These are phyloP conservation scores for Drosophila orena DNA, from an alignment of 1,140 invertebrate genomes.

Conservation along the genomic window DNA sequence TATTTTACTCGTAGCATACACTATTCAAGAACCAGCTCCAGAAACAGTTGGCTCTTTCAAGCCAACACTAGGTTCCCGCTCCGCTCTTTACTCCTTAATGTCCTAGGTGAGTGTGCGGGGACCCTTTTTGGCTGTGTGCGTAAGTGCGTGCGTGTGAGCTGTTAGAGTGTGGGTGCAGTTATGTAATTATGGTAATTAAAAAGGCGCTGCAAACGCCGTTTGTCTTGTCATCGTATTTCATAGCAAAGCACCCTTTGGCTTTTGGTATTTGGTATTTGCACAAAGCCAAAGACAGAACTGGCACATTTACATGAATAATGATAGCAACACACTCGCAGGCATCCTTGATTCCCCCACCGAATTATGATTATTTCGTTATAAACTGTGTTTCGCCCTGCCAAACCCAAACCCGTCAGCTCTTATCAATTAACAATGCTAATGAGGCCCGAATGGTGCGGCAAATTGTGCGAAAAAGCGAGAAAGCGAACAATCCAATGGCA, in stretches of 20 bases:
- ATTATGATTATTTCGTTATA: slow-evolving; percentile 52
- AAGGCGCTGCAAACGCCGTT: slow-evolving; percentile 55
- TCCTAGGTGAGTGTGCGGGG: slow-evolving; percentile 52
- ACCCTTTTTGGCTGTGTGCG: slow-evolving; percentile 38
- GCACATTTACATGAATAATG: slow-evolving; percentile 46
- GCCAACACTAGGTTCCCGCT: slow-evolving; percentile 10
- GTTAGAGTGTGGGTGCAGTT: slow-evolving; percentile 53
- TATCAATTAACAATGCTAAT: slow-evolving; percentile 72
- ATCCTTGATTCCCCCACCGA: slow-evolving; percentile 9
- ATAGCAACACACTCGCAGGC: slow-evolving; percentile 7
- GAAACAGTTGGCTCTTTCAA: background rate
- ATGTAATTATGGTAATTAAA: slow-evolving; percentile 83
- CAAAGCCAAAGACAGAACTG: slow-evolving; percentile 25
- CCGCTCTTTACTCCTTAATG: slow-evolving; percentile 1
- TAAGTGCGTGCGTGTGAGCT: slow-evolving; percentile 25
- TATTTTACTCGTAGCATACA: too few relatives aligned
- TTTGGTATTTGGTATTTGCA: slow-evolving; percentile 56
- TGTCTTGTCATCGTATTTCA: slow-evolving; percentile 61
- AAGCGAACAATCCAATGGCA: background rate
- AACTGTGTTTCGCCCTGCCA: slow-evolving; percentile 12
- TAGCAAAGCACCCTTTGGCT: slow-evolving; percentile 62
- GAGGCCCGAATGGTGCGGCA: slow-evolving; percentile 3
- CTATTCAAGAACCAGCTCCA: too few relatives aligned
- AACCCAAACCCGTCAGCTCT: background rate
- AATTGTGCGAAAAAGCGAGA: slow-evolving; percentile 25